A percentile compares a stretch with the other conserved stretches of the same genome.
Conservation (phyloP, 2,797 vertebrate species). For the Florisuga fusca region DNA sequence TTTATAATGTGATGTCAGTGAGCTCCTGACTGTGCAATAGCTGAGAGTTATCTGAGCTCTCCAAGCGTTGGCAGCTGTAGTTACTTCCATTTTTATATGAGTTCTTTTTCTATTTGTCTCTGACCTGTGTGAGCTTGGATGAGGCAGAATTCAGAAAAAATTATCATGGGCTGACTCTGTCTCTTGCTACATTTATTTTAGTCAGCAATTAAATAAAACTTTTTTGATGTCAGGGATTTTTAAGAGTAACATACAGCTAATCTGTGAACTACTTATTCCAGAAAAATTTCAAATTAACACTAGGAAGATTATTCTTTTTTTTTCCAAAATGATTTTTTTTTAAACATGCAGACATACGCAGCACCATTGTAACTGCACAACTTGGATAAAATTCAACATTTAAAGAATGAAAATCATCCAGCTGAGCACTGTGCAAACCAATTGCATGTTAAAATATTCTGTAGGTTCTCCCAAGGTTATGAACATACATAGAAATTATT, state of each 20-base stretch:
- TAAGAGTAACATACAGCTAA: not conserved
- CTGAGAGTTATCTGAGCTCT: not conserved
- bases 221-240: not conserved
- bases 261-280: not conserved
- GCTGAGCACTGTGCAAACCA: not conserved
- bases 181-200: not conserved
- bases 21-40: not conserved
- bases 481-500: slow-evolving; percentile 30
- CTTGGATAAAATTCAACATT: not conserved
- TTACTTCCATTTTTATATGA: not conserved
- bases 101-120: not conserved
- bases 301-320: not conserved
- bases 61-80: not conserved
- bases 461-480: slow-evolving; percentile 38
- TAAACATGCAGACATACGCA: not conserved
- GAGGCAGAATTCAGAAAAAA: not conserved
- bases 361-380: not conserved
- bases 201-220: not conserved
- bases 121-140: not conserved
- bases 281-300: not conserved
- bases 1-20: not conserved
- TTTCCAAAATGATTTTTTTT: not conserved
- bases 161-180: not conserved
- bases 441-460: not conserved
- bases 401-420: not conserved